A percentile compares a stretch with the other conserved stretches of the same genome.
phyloP scores from a whole-genome alignment of 2,113 vertebrate species.

The Oncorhynchus nerka region DNA sequence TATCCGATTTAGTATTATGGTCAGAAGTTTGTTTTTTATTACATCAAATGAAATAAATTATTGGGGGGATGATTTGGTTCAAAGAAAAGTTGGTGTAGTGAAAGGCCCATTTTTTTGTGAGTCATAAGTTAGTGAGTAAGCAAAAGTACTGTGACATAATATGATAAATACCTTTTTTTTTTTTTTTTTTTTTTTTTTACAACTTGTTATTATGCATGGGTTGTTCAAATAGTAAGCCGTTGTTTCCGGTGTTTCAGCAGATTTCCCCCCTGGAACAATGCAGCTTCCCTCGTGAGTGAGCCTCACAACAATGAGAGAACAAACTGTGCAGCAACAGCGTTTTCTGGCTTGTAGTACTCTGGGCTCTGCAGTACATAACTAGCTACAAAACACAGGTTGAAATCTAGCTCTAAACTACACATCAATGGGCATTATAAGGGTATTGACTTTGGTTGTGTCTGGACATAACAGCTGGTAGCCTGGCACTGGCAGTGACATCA shows the following conservation, averaged over 20 bases:
- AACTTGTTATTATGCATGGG: slow-evolving; percentile 55
- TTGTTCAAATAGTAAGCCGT: slow-evolving; percentile 40
- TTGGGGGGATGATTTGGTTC: too few species aligned
- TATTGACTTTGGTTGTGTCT: slow-evolving; percentile 21
- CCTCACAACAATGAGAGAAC: slow-evolving; percentile 43
- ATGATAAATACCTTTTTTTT: background rate
- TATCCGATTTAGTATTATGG: slow-evolving; percentile 5
- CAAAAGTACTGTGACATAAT: background rate
- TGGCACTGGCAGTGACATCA: slow-evolving; percentile 25
- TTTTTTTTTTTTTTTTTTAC: slow-evolving; percentile 26
- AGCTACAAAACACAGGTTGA: background rate
- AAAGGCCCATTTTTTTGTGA: background rate
- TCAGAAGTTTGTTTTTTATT: background rate
- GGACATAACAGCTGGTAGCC: slow-evolving; percentile 26
- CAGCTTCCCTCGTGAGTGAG: slow-evolving; percentile 73
- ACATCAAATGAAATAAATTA: too few species aligned
- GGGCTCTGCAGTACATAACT: background rate
- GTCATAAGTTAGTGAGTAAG: background rate
- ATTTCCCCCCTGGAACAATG: slow-evolving; percentile 79
- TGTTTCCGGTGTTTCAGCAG: slow-evolving; percentile 87
- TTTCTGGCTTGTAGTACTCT: slow-evolving; percentile 20
- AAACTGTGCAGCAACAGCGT: slow-evolving; percentile 9
- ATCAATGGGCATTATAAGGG: background rate
- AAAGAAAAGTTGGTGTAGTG: background rate
- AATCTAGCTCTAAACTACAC: slow-evolving; percentile 16